A percentile compares a stretch with the other conserved stretches of the same genome.
phyloP scores from a whole-genome alignment of 2,797 vertebrate species.

The Pristis pectinata region DNA sequence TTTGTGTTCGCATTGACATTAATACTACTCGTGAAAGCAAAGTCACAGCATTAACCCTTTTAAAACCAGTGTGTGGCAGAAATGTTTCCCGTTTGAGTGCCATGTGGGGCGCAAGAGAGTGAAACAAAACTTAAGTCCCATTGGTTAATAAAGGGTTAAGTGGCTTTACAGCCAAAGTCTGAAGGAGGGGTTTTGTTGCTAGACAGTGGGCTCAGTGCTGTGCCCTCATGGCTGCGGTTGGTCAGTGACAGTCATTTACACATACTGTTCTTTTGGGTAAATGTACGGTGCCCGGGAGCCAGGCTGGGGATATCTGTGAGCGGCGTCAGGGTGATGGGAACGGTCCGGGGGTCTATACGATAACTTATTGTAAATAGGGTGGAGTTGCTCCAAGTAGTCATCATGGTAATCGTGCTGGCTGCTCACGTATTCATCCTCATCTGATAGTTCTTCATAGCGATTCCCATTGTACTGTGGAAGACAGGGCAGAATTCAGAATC shows the following conservation, averaged over 20 bases:
- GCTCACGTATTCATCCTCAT: slow-evolving; percentile 71
- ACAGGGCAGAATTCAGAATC: slow-evolving; percentile 35
- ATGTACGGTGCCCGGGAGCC: slow-evolving; percentile 61
- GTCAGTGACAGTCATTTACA: slow-evolving; percentile 51
- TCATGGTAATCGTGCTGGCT: slow-evolving; percentile 60
- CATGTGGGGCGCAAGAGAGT: slow-evolving; percentile 1
- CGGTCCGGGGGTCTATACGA: slow-evolving; percentile 67
- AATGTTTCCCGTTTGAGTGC: slow-evolving; percentile 40
- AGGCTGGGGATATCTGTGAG: slow-evolving; percentile 61
- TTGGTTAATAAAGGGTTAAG: slow-evolving; percentile 35
- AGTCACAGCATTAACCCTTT: slow-evolving; percentile 37
- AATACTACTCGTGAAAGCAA: slow-evolving; percentile 46
- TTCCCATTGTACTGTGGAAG: slow-evolving; percentile 68
- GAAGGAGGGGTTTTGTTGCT: background rate
- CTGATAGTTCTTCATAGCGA: slow-evolving; percentile 66
- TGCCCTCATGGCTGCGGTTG: background rate
- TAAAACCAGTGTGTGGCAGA: slow-evolving; percentile 42
- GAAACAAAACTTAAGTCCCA: background rate
- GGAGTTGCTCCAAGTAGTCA: slow-evolving; percentile 59
- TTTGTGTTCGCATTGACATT: slow-evolving; percentile 50
- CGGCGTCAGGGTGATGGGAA: slow-evolving; percentile 56
- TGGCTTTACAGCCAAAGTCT: background rate
- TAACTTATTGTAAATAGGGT: slow-evolving; percentile 58
- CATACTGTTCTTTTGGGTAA: slow-evolving; percentile 74
- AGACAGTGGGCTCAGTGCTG: background rate